phyloP scores from a whole-genome alignment of 30 jellyfish, hydroid and myxozoan genomes.

The Hydra vulgaris region DNA sequence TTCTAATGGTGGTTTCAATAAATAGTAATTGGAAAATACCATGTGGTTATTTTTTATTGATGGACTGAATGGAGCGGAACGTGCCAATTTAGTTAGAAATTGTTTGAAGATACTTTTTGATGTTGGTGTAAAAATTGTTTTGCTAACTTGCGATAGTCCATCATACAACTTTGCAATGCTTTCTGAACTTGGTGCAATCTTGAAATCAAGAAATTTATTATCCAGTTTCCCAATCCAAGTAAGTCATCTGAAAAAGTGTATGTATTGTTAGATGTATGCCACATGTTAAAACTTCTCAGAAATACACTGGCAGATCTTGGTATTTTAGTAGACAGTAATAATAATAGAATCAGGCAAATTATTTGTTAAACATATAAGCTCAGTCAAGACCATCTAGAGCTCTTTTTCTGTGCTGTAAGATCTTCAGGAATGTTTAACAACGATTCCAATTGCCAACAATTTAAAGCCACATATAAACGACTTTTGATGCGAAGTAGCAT shows the following conservation, averaged over 20 bases:
- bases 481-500: conserved; percentile 21
- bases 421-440: conserved; percentile 43
- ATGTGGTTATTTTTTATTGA: no score
- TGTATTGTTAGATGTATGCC: conserved; percentile 62
- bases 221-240: conserved; percentile 34
- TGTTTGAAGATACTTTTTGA: no score
- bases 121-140: conserved; percentile 21
- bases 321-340: conserved; percentile 28
- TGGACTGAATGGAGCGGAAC: no score
- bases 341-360: conserved; percentile 28
- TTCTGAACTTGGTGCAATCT: no score
- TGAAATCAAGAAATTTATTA: conserved; percentile 23
- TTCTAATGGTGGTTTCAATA: no score
- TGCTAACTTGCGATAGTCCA: conserved; percentile 55
- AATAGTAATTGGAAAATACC: no score
- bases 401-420: conserved; percentile 43
- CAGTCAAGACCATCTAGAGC: conserved; percentile 24
- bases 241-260: conserved; percentile 7
- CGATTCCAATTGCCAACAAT: conserved; percentile 33
- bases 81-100: no score
- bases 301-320: conserved; percentile 57
- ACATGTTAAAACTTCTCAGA: conserved; percentile 57
- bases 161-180: conserved; percentile 48
- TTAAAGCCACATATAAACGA: conserved; percentile 15
- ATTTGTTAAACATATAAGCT: conserved; percentile 21